Conservation (phyloP, 2,113 vertebrate genomes). For the Odobenus rosmarus region DNA sequence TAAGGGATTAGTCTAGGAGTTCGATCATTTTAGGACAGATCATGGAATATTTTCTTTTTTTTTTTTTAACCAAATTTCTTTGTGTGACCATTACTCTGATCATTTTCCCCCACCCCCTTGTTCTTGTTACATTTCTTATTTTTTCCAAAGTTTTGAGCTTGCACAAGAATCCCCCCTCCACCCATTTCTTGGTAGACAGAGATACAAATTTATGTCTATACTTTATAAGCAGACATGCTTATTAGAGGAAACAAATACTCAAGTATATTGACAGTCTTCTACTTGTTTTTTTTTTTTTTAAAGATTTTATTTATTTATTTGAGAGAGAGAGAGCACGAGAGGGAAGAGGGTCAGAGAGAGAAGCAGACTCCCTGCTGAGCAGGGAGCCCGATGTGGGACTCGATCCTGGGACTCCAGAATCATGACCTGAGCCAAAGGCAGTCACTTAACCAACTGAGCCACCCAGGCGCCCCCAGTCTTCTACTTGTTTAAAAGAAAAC, state of each 20-base stretch:
- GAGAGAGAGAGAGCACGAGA: no score
- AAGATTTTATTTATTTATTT: no score
- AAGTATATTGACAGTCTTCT: background rate
- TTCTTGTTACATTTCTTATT: background rate
- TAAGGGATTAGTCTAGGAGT: background rate
- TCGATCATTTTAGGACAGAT: background rate
- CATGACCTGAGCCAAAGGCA: no score
- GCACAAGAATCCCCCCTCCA: background rate
- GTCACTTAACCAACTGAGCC: no score
- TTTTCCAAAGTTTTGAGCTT: background rate
- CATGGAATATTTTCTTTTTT: background rate
- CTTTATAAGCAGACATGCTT: background rate
- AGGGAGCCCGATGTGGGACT: no score
- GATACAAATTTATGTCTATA: background rate
- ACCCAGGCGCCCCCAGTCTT: no score
- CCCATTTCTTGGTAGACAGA: background rate
- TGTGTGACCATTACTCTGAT: background rate
- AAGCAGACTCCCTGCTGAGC: no score
- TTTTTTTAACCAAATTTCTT: background rate
- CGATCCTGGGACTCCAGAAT: no score
- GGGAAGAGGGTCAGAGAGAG: no score
- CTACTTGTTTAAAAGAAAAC: background rate
- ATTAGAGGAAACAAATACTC: background rate
- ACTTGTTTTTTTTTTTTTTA: no score
- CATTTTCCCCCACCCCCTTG: background rate